Percentiles rank a stretch among this genome's conserved stretches.
Conservation (phyloP, 2,888 invertebrate species). For the Drosophila paucipuncta region DNA sequence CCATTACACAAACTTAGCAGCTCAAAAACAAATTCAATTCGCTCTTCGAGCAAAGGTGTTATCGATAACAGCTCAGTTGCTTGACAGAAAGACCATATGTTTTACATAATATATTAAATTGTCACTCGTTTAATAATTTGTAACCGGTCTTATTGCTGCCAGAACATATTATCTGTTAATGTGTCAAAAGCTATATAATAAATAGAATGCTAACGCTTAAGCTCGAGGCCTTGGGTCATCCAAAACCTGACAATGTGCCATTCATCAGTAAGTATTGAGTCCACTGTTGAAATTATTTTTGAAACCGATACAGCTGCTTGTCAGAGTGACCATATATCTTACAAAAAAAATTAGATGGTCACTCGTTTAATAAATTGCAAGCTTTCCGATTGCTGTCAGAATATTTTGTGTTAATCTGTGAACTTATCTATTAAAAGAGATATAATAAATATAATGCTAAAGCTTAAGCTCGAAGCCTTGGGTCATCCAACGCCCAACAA, state of each 20-base stretch:
- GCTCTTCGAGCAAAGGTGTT: background rate
- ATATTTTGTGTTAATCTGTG: constrained; percentile 1
- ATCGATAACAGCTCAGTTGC: constrained; percentile 35
- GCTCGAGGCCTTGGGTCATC: constrained; percentile 91
- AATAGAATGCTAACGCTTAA: constrained; percentile 90
- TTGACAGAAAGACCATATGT: constrained; percentile 11
- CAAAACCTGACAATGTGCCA: constrained; percentile 90
- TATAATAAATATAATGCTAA: constrained; percentile 87
- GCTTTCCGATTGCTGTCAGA: background rate
- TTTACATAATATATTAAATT: background rate
- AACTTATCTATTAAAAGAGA: constrained; percentile 34
- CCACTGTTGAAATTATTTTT: background rate
- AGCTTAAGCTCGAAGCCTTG: constrained; percentile 91
- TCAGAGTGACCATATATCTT: constrained; percentile 15
- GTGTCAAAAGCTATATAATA: constrained; percentile 19
- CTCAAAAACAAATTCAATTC: constrained; percentile 5
- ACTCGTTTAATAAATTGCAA: constrained; percentile 1
- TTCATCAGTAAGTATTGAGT: constrained; percentile 87
- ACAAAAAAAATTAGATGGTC: constrained; percentile 8
- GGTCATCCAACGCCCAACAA: constrained; percentile 91
- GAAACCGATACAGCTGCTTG: background rate
- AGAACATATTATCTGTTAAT: constrained; percentile 7
- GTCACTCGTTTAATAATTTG: constrained; percentile 11
- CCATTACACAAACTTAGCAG: background rate
- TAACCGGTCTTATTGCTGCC: background rate